Conservation (phyloP, 2,888 invertebrate species). For the Eutolmus rufibarbis region DNA sequence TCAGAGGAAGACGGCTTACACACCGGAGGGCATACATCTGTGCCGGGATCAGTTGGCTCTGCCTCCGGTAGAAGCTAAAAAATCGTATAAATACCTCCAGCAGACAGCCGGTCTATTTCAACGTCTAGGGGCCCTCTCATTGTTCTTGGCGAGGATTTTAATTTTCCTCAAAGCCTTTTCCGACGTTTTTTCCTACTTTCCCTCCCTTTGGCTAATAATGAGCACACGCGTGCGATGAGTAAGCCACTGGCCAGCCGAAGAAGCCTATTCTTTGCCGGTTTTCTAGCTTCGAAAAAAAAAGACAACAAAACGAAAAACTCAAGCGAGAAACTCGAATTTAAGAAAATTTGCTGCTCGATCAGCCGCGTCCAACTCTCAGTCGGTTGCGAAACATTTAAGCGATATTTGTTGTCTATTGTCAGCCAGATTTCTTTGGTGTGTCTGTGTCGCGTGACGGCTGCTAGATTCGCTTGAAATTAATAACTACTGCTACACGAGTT, state of each 20-base stretch:
- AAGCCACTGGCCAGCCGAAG: neutral
- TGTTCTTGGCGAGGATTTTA: slow-evolving; percentile 40
- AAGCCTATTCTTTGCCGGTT: neutral
- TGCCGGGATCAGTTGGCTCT: neutral
- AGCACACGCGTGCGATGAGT: neutral
- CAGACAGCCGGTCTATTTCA: neutral
- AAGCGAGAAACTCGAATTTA: slow-evolving; percentile 28
- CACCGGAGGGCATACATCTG: neutral
- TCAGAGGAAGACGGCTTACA: slow-evolving; percentile 6
- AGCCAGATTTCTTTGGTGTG: neutral
- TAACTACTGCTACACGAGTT: neutral
- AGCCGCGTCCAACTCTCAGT: neutral
- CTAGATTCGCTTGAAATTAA: slow-evolving; percentile 5
- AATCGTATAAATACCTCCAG: slow-evolving; percentile 5
- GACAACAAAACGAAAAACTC: slow-evolving; percentile 9
- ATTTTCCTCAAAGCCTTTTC: slow-evolving; percentile 37
- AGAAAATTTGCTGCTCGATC: neutral
- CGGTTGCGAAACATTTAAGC: neutral
- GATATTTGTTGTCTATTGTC: neutral
- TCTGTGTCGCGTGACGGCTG: neutral
- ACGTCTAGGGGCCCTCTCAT: slow-evolving; percentile 34
- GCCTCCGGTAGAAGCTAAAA: neutral
- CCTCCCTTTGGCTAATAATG: neutral
- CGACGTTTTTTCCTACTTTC: neutral
- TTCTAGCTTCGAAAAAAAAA: neutral